A percentile compares a stretch with the other conserved stretches of the same genome.
These are phyloP conservation scores for Mystacornis crossleyi DNA, from an alignment of 2,113 vertebrate species.

Conservation along the genomic window DNA sequence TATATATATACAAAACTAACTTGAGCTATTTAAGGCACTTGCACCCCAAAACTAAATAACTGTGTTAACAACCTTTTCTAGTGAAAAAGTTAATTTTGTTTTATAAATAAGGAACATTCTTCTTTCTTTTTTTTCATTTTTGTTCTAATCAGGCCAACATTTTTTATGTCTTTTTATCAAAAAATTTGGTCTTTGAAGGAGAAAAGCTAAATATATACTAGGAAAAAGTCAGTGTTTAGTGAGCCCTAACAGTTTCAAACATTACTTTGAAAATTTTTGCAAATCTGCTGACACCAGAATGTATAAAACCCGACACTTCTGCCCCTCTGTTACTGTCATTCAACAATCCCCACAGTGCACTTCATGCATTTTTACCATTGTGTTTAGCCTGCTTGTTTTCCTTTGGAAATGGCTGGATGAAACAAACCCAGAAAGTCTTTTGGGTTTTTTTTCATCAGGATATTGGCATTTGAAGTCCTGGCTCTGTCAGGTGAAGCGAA, in stretches of 20 bases:
- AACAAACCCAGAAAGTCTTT: neutral
- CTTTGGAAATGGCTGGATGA: neutral
- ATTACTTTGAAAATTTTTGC: neutral
- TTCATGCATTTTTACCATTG: neutral
- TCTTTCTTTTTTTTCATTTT: neutral
- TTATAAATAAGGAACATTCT: neutral
- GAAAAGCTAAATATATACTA: neutral
- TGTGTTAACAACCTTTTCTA: neutral
- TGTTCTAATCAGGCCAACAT: neutral
- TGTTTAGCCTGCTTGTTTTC: constrained; percentile 13
- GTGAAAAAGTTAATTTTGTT: neutral
- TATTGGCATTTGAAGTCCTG: constrained; percentile 2
- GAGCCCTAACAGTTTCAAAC: neutral
- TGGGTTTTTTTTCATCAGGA: neutral
- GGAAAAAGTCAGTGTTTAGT: neutral
- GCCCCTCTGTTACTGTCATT: neutral
- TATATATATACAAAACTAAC: neutral
- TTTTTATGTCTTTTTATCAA: neutral
- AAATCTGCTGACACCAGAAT: neutral
- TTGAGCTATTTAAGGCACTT: neutral
- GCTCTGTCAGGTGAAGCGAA: constrained; percentile 27
- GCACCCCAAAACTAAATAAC: neutral
- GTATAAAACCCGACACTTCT: neutral
- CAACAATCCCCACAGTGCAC: neutral
- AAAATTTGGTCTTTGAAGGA: neutral